Conservation (phyloP, 2,888 invertebrate species). For the Colletes collaris region DNA sequence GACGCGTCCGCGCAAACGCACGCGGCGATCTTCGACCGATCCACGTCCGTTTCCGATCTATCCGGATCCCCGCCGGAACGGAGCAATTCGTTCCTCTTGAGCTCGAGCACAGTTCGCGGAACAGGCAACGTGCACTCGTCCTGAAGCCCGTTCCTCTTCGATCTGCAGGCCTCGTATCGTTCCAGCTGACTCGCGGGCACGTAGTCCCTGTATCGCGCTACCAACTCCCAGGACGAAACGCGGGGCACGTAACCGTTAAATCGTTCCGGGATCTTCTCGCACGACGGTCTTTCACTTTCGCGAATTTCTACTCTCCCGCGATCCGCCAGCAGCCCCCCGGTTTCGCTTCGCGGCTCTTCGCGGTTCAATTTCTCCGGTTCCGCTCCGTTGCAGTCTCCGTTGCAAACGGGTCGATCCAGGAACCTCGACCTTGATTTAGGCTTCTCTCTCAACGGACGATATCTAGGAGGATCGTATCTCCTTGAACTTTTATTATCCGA, state of each 20-base stretch:
- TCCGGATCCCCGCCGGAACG: neutral
- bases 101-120: conserved; percentile 46
- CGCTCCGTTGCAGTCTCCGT: too few species aligned
- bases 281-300: neutral
- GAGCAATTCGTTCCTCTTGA: conserved; percentile 36
- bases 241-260: neutral
- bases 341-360: neutral
- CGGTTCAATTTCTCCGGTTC: neutral
- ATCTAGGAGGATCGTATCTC: neutral
- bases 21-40: neutral
- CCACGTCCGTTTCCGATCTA: neutral
- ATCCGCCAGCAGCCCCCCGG: neutral
- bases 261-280: neutral
- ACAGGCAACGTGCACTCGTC: conserved; percentile 66
- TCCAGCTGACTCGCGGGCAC: conserved; percentile 56
- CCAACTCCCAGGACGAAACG: conserved; percentile 48
- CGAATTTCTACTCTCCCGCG: neutral
- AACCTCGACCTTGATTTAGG: too few species aligned
- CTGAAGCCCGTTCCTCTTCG: conserved; percentile 73
- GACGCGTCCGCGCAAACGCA: too few species aligned
- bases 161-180: conserved; percentile 62
- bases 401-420: too few species aligned
- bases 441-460: neutral
- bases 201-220: conserved; percentile 53
- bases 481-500: neutral